phyloP scores from a whole-genome alignment of 2,113 vertebrate species.

The Cyanoramphus novaezelandiae region DNA sequence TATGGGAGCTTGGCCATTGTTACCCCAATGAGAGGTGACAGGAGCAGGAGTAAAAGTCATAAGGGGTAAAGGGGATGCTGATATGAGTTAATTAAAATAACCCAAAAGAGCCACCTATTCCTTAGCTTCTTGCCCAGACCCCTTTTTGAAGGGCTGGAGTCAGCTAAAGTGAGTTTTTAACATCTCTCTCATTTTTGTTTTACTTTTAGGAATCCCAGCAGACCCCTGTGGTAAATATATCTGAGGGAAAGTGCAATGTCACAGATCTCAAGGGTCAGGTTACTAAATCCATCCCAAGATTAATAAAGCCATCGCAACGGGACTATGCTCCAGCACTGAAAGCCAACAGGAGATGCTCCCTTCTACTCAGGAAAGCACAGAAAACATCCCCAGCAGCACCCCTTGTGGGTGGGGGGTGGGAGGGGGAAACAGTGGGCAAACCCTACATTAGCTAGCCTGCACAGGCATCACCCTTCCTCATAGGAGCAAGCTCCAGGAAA shows the following conservation, averaged over 20 bases:
- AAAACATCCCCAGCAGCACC: neutral
- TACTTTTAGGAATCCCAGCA: neutral
- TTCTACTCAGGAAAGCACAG: neutral
- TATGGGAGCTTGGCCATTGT: neutral
- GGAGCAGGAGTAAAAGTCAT: neutral
- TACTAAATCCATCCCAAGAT: neutral
- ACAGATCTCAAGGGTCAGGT: neutral
- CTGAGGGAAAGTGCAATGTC: neutral
- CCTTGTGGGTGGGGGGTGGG: neutral
- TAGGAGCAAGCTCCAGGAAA: neutral
- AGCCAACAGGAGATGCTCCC: neutral
- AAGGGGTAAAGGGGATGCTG: neutral
- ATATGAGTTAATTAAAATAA: neutral
- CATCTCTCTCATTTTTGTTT: neutral
- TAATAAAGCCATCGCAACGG: neutral
- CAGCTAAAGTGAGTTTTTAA: neutral
- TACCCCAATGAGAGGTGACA: neutral
- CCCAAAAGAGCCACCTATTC: neutral
- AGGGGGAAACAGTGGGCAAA: neutral
- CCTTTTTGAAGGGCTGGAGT: neutral
- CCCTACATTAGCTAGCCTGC: neutral
- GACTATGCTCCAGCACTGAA: neutral
- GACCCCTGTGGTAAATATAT: neutral
- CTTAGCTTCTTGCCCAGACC: rapidly evolving
- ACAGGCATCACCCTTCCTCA: neutral